Conservation (phyloP, 2,113 vertebrate genomes). For the Lutjanus erythropterus region DNA sequence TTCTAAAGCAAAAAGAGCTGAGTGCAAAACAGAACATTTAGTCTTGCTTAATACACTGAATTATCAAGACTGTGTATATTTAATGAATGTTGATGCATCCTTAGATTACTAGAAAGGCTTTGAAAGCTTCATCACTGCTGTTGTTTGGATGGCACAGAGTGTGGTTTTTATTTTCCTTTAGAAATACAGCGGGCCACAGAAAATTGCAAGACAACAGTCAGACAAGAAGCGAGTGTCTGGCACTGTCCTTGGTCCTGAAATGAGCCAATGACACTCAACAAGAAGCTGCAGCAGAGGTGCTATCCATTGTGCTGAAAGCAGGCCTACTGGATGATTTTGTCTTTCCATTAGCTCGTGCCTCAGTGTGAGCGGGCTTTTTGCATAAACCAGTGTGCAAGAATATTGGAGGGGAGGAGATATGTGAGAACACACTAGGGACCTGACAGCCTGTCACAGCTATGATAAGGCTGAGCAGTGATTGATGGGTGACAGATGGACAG, state of each 20-base stretch:
- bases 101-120: conserved; percentile 36
- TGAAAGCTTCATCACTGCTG: conserved; percentile 3
- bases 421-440: conserved; percentile 62
- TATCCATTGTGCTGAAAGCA: conserved; percentile 61
- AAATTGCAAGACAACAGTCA: conserved; percentile 16
- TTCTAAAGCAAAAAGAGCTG: conserved; percentile 11
- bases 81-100: conserved; percentile 28
- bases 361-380: conserved; percentile 26
- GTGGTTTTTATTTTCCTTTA: conserved; percentile 29
- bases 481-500: conserved; percentile 74
- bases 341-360: conserved; percentile 23
- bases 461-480: conserved; percentile 70
- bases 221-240: not conserved
- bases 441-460: conserved; percentile 58
- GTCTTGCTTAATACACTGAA: not conserved
- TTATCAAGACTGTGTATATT: conserved; percentile 26
- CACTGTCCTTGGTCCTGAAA: conserved; percentile 71
- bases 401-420: conserved; percentile 54
- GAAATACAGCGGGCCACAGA: not conserved
- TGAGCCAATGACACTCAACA: conserved; percentile 33
- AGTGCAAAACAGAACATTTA: conserved; percentile 23
- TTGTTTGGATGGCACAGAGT: conserved; percentile 40
- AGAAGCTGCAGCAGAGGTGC: conserved; percentile 44
- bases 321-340: conserved; percentile 5
- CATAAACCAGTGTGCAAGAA: conserved; percentile 38